These are phyloP conservation scores for Lepidotrigona ventralis DNA, from an alignment of 1,140 invertebrate species.

Conservation along the genomic window DNA sequence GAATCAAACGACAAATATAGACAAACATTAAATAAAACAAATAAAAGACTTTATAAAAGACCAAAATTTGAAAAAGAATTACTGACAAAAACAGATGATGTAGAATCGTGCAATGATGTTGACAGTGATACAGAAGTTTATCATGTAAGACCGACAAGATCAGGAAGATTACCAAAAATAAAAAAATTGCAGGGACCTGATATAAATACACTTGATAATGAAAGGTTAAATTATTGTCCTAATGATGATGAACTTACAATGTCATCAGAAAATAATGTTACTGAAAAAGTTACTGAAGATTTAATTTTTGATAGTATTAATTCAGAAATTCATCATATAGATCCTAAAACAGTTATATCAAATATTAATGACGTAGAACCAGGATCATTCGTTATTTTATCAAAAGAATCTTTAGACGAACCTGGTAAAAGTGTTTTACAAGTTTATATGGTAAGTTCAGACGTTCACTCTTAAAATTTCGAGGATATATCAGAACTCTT, in stretches of 20 bases:
- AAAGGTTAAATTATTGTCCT: background rate
- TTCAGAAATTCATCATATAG: conserved; percentile 20
- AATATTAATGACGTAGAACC: conserved; percentile 73
- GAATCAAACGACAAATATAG: background rate
- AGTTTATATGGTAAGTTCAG: conserved; percentile 77
- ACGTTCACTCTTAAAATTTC: conserved; percentile 51
- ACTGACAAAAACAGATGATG: conserved; percentile 33
- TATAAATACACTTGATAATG: conserved; percentile 63
- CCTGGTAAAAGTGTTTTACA: conserved; percentile 75
- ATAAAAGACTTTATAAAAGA: conserved; percentile 33
- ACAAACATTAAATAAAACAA: conserved; percentile 19
- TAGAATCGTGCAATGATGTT: conserved; percentile 41
- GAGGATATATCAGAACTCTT: conserved; percentile 65
- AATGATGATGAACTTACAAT: conserved; percentile 30
- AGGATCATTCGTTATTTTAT: conserved; percentile 76
- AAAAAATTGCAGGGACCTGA: conserved; percentile 69
- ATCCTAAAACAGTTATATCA: conserved; percentile 59
- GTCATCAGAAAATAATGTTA: background rate
- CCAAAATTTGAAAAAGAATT: conserved; percentile 22
- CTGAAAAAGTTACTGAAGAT: conserved; percentile 2
- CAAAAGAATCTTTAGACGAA: conserved; percentile 71
- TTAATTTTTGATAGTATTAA: background rate
- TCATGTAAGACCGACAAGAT: conserved; percentile 73
- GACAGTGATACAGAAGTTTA: conserved; percentile 72
- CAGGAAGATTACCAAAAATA: conserved; percentile 70